phyloP scores from a whole-genome alignment of 2,888 invertebrate species.

The Antheraea yamamai region DNA sequence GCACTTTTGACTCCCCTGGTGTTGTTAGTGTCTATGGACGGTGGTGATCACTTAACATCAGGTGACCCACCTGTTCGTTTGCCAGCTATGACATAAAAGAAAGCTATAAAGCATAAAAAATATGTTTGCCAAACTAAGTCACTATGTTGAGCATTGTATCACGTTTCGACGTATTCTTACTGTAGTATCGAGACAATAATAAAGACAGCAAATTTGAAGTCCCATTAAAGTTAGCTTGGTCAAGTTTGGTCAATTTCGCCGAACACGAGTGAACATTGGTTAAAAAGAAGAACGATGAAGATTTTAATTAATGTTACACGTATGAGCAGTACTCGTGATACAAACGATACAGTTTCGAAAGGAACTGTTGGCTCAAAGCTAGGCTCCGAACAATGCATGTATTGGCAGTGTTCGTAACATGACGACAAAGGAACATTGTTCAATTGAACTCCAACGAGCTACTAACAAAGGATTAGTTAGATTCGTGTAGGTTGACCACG shows the following conservation, averaged over 20 bases:
- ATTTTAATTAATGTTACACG: background rate
- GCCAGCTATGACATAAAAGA: too few relatives aligned
- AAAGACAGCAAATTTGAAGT: too few relatives aligned
- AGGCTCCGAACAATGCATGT: background rate
- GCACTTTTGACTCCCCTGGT: too few relatives aligned
- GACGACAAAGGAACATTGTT: constrained; percentile 13
- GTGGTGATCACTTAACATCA: too few relatives aligned
- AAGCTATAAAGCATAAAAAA: too few relatives aligned
- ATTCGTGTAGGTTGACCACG: background rate
- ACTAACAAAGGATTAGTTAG: constrained; percentile 14
- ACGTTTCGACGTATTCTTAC: too few relatives aligned
- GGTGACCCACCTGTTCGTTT: too few relatives aligned
- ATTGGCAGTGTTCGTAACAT: constrained; percentile 8
- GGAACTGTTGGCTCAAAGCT: background rate
- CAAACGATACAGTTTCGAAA: background rate
- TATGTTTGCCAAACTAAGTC: too few relatives aligned
- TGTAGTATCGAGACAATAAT: too few relatives aligned
- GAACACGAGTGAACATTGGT: background rate
- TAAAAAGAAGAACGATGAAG: background rate
- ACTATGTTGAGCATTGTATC: too few relatives aligned
- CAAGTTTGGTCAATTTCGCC: background rate
- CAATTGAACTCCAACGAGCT: constrained; percentile 8
- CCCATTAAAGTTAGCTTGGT: too few relatives aligned
- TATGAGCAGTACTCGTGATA: background rate
- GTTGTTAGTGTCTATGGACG: too few relatives aligned